Percentiles rank a stretch among this genome's conserved stretches.
Conservation (phyloP, 1,140 invertebrate species). For the Schmidtea mediterranea region DNA sequence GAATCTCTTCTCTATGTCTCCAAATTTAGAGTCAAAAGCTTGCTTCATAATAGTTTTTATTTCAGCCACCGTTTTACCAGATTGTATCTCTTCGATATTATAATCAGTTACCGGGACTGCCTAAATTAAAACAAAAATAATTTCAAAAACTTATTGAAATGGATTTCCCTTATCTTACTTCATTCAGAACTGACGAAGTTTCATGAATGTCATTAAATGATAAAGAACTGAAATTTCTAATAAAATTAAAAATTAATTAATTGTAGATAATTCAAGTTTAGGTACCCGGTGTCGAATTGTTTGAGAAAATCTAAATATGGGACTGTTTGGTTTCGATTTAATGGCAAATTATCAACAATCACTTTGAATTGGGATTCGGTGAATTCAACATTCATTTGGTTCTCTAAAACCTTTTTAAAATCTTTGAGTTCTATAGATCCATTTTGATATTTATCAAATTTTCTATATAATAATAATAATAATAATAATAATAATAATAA, state of each 20-base stretch:
- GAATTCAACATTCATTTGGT: conserved; percentile 18
- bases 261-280: too few relatives aligned
- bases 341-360: conserved; percentile 19
- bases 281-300: conserved; percentile 20
- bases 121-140: too few relatives aligned
- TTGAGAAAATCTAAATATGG: conserved; percentile 24
- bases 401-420: conserved; percentile 24
- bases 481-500: neutral
- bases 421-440: conserved; percentile 21
- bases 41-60: conserved; percentile 19
- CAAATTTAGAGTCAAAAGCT: conserved; percentile 15
- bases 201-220: too few relatives aligned
- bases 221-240: too few relatives aligned
- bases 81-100: conserved; percentile 9
- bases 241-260: too few relatives aligned
- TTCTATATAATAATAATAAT: conserved; percentile 12
- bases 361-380: conserved; percentile 18
- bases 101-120: too few relatives aligned
- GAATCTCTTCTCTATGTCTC: conserved; percentile 19
- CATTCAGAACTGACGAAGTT: too few relatives aligned
- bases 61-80: conserved; percentile 12
- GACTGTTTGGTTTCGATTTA: conserved; percentile 20
- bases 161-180: too few relatives aligned
- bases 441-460: conserved; percentile 18
- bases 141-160: too few relatives aligned